These are phyloP conservation scores for Hydropsyche tenuis DNA, from an alignment of 1,140 invertebrate species.

Conservation along the genomic window DNA sequence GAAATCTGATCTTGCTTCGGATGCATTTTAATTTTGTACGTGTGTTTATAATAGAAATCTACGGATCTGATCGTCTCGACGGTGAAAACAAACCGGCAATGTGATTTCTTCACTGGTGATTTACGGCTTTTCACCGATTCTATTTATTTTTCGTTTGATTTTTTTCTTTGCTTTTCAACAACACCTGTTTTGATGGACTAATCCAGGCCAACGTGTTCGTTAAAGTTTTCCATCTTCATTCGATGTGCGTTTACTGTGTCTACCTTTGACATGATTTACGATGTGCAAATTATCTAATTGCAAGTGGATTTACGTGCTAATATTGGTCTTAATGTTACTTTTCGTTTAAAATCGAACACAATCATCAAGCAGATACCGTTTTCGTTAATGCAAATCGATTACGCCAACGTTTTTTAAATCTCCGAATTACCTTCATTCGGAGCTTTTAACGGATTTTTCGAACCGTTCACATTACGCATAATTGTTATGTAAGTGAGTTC, in stretches of 20 bases:
- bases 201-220: no score
- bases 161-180: not conserved
- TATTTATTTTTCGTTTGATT: not conserved
- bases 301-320: no score
- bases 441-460: conserved; percentile 14
- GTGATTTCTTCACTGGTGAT: conserved; percentile 8
- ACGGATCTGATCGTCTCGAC: not conserved
- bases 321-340: no score
- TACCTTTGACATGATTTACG: no score
- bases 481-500: conserved; percentile 2
- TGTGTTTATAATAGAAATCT: conserved; percentile 2
- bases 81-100: not conserved
- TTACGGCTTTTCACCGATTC: conserved; percentile 12
- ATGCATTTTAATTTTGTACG: conserved; percentile 2
- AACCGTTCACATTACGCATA: conserved; percentile 4
- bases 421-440: no score
- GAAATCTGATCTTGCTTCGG: not conserved
- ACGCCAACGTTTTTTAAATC: no score
- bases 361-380: no score
- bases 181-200: no score
- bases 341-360: no score
- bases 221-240: no score
- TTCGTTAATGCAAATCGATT: not conserved
- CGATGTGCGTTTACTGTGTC: no score
- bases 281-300: no score